phyloP scores from a whole-genome alignment of 2,797 vertebrate genomes.

The Argyrosomus regius region DNA sequence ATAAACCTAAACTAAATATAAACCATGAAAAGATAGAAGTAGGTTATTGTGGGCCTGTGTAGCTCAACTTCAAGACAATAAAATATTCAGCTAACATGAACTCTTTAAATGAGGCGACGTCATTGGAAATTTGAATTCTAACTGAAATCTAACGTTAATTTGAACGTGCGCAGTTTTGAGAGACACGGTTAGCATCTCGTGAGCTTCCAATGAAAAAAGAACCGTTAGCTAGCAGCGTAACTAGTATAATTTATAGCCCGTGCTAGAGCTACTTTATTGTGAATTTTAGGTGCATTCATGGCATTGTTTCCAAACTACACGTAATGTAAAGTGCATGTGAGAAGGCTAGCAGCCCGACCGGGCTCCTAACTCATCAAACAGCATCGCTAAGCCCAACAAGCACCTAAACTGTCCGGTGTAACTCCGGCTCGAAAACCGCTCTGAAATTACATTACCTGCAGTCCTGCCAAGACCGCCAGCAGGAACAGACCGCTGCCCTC shows the following conservation, averaged over 20 bases:
- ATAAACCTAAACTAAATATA: conserved; percentile 66
- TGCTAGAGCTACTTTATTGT: conserved; percentile 32
- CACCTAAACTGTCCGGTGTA: conserved; percentile 67
- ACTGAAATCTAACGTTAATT: neutral
- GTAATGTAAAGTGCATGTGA: conserved; percentile 19
- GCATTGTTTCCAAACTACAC: conserved; percentile 19
- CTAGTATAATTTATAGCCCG: neutral
- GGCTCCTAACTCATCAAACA: conserved; percentile 36
- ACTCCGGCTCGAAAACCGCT: conserved; percentile 53
- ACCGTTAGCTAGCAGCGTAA: conserved; percentile 19
- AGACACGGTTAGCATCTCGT: neutral
- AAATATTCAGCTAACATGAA: conserved; percentile 9
- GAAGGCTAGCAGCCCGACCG: conserved; percentile 1
- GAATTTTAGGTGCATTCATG: neutral
- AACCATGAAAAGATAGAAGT: conserved; percentile 36
- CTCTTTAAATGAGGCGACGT: conserved; percentile 5
- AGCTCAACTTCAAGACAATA: conserved; percentile 47
- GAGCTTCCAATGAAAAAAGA: neutral
- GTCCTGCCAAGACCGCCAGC: conserved; percentile 80
- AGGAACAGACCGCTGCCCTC: conserved; percentile 80
- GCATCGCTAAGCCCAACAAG: conserved; percentile 40
- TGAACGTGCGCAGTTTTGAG: conserved; percentile 9
- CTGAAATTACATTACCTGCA: conserved; percentile 81
- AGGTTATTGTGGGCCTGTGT: conserved; percentile 44
- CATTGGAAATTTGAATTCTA: neutral